Conservation (phyloP, 2,797 vertebrate genomes). For the Anguilla marmorata region DNA sequence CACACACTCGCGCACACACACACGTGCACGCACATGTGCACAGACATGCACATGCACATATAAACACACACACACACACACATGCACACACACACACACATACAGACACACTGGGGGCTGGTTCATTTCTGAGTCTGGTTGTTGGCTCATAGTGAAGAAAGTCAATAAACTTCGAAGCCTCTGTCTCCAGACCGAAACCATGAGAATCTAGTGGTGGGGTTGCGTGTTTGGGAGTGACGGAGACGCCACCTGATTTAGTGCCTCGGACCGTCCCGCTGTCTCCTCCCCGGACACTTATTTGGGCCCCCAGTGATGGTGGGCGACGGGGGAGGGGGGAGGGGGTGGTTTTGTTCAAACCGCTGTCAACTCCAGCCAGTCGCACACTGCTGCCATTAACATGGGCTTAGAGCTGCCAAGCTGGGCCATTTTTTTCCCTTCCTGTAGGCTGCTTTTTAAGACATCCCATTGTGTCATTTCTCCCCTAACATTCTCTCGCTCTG, state of each 20-base stretch:
- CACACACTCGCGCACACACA: neutral
- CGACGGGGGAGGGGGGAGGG: conserved; percentile 29
- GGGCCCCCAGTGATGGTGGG: conserved; percentile 60
- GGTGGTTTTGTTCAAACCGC: conserved; percentile 44
- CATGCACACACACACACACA: neutral
- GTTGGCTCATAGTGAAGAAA: conserved; percentile 55
- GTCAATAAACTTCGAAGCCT: conserved; percentile 60
- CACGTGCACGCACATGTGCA: neutral
- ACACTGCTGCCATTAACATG: conserved; percentile 68
- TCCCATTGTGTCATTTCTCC: neutral
- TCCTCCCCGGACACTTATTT: conserved; percentile 50
- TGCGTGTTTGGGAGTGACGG: conserved; percentile 3
- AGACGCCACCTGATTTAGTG: conserved; percentile 52
- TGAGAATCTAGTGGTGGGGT: conserved; percentile 36
- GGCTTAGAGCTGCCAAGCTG: conserved; percentile 61
- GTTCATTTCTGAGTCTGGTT: conserved; percentile 61
- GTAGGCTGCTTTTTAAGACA: neutral
- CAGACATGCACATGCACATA: neutral
- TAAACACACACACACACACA: neutral
- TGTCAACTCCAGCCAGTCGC: conserved; percentile 60
- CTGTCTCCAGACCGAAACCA: conserved; percentile 62
- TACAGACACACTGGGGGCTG: conserved; percentile 50
- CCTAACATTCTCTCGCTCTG: neutral
- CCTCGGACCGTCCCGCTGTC: conserved; percentile 41
- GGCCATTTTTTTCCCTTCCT: conserved; percentile 23